Conservation (phyloP, 1,140 invertebrate species). For the Formica exsecta region DNA sequence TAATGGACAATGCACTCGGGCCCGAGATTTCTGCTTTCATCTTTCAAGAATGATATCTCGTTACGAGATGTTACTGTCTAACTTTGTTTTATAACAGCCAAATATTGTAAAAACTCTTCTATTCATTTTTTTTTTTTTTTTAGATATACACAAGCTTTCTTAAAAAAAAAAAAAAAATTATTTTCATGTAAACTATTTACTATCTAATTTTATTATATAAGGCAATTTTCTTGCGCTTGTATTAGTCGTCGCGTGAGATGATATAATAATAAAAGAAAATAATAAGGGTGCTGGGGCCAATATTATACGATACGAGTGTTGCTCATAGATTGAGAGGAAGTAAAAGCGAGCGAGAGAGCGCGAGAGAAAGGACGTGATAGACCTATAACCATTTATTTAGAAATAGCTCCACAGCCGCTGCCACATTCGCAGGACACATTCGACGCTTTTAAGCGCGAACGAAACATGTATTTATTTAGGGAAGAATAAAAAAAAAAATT, state of each 20-base stretch:
- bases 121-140: background rate
- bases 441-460: constrained; percentile 50
- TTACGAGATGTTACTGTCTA: background rate
- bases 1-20: constrained; percentile 24
- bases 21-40: constrained; percentile 32
- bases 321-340: constrained; percentile 67
- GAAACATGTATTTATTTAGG: constrained; percentile 56
- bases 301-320: constrained; percentile 77
- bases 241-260: constrained; percentile 50
- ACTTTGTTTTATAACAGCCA: background rate
- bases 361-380: constrained; percentile 47
- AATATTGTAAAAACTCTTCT: background rate
- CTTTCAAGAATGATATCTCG: background rate
- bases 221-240: constrained; percentile 19
- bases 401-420: constrained; percentile 40
- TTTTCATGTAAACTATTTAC: background rate
- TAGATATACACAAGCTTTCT: background rate
- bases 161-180: background rate
- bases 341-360: constrained; percentile 33
- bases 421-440: constrained; percentile 59
- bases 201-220: constrained; percentile 18
- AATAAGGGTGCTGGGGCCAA: constrained; percentile 82
- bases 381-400: constrained; percentile 63
- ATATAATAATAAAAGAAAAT: constrained; percentile 72
- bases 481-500: constrained; percentile 38